Conservation (phyloP, 2,113 vertebrate species). For the Osmerus mordax region DNA sequence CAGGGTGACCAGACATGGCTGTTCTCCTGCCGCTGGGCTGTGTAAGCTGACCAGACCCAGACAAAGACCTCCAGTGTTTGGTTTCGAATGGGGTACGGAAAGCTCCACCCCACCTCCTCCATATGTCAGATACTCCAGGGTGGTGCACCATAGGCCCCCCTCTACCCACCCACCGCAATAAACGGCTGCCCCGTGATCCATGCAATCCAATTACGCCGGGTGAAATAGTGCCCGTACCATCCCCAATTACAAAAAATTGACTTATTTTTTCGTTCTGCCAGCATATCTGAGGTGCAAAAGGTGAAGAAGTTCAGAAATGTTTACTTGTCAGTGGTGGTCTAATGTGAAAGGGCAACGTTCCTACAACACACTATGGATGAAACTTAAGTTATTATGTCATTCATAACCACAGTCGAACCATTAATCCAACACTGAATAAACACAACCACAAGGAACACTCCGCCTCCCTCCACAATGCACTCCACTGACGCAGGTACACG, state of each 20-base stretch:
- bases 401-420: too few relatives aligned
- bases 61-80: slow-evolving; percentile 37
- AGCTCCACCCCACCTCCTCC: not conserved
- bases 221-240: slow-evolving; percentile 18
- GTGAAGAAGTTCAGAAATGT: not conserved
- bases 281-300: not conserved
- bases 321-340: too few relatives aligned
- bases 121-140: not conserved
- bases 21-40: not conserved
- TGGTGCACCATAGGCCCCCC: not conserved
- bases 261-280: not conserved
- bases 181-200: slow-evolving; percentile 20
- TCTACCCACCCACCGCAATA: not conserved
- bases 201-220: slow-evolving; percentile 38
- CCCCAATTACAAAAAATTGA: slow-evolving; percentile 15
- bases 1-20: slow-evolving; percentile 21
- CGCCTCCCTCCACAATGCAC: too few relatives aligned
- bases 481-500: not conserved
- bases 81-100: not conserved
- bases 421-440: too few relatives aligned
- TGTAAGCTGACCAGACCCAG: not conserved
- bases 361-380: too few relatives aligned
- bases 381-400: too few relatives aligned
- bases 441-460: too few relatives aligned
- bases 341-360: too few relatives aligned